Conservation (phyloP, 1,140 invertebrate genomes). For the Eufriesea mexicana region DNA sequence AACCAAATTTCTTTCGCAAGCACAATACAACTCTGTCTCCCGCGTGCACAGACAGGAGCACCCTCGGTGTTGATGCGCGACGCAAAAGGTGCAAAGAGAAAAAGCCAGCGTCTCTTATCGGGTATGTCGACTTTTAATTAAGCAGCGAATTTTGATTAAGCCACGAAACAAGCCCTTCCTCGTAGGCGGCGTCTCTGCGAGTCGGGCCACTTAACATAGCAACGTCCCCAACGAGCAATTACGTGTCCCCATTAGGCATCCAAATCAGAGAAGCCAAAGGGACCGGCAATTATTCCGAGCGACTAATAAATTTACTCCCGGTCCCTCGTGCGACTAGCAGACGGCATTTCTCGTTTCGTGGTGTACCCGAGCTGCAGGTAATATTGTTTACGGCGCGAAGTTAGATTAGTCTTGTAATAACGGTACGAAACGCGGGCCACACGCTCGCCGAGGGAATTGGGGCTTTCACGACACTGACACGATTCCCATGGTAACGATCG, state of each 20-base stretch:
- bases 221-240: constrained; percentile 18
- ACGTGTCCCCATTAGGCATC: constrained; percentile 21
- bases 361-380: not conserved
- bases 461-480: constrained; percentile 29
- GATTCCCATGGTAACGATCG: constrained; percentile 58
- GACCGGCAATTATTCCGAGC: constrained; percentile 49
- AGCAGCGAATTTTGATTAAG: constrained; percentile 3
- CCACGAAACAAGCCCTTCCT: not conserved
- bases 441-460: constrained; percentile 35
- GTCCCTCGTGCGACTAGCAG: not conserved
- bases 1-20: no score
- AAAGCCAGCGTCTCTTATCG: not conserved
- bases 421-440: constrained; percentile 48
- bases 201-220: not conserved
- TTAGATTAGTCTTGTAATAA: constrained; percentile 69
- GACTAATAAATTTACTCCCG: constrained; percentile 51
- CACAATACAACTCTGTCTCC: no score
- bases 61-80: no score
- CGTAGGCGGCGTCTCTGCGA: not conserved
- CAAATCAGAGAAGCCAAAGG: constrained; percentile 18
- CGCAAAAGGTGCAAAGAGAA: not conserved
- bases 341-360: not conserved
- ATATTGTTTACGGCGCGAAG: constrained; percentile 69
- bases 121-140: not conserved
- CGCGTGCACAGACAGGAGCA: no score